Percentiles rank a stretch among this genome's conserved stretches.
Conservation (phyloP, 2,888 invertebrate species). For the Tipula vernalis region DNA sequence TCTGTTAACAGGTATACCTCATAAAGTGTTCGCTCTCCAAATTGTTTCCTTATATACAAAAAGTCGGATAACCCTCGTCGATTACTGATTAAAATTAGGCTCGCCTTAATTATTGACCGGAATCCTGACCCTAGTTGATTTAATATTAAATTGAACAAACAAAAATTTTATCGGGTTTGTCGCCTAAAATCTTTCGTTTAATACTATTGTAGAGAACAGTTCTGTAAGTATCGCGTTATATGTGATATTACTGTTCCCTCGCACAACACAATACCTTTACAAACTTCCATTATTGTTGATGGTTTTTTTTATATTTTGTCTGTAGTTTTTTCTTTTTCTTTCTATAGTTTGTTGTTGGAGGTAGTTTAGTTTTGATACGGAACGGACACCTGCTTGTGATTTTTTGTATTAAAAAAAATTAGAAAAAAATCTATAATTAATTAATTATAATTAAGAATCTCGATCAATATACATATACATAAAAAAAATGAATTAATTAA, state of each 20-base stretch:
- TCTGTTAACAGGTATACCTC: background rate
- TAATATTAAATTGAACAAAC: too few relatives aligned
- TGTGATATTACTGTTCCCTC: background rate
- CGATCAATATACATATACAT: background rate
- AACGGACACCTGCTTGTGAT: constrained; percentile 4
- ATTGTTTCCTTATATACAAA: background rate
- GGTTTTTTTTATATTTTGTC: background rate
- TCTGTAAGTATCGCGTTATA: background rate
- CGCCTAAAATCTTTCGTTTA: background rate
- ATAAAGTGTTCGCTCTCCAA: background rate
- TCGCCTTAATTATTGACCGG: too few relatives aligned
- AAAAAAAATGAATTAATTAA: background rate
- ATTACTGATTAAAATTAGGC: too few relatives aligned
- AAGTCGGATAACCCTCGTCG: too few relatives aligned
- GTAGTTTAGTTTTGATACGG: constrained; percentile 4
- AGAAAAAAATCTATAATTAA: background rate
- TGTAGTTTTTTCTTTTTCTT: background rate
- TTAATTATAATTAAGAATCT: background rate
- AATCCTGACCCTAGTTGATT: too few relatives aligned
- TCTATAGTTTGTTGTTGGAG: background rate
- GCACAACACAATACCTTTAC: background rate
- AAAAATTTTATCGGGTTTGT: too few relatives aligned
- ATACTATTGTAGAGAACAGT: background rate
- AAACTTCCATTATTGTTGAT: background rate
- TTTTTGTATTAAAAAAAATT: background rate